Conservation (phyloP, 2,113 vertebrate species). For the Pituophis catenifer region DNA sequence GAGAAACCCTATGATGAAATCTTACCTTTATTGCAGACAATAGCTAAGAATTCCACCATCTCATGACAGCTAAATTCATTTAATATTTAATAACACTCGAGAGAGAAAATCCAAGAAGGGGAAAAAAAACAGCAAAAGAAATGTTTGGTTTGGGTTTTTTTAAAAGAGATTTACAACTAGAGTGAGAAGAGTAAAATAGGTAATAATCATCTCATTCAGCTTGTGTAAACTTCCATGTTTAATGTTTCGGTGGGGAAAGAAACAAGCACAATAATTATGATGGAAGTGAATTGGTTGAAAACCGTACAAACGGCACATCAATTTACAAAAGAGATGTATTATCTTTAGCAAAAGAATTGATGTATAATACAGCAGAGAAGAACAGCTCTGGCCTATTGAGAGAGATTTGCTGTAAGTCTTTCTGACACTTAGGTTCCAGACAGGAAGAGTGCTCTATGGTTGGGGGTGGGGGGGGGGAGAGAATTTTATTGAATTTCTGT, state of each 20-base stretch:
- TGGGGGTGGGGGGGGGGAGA: constrained; percentile 11
- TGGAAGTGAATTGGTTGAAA: constrained; percentile 39
- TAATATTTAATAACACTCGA: constrained; percentile 25
- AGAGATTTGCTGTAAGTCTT: constrained; percentile 23
- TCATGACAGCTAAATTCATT: neutral
- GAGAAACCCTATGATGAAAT: neutral
- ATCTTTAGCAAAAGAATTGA: constrained; percentile 13
- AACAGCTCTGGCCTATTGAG: constrained; percentile 17
- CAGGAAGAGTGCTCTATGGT: constrained; percentile 8
- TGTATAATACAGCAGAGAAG: constrained; percentile 23
- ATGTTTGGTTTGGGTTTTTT: neutral
- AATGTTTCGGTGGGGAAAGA: neutral
- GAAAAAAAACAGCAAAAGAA: constrained; percentile 2
- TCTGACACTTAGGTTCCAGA: constrained; percentile 36
- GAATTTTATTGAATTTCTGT: constrained; percentile 56
- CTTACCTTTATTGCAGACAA: neutral
- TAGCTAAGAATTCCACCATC: neutral
- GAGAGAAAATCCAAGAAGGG: constrained; percentile 12
- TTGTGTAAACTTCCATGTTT: neutral
- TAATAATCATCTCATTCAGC: constrained; percentile 5
- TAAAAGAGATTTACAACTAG: constrained; percentile 4
- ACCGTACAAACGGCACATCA: constrained; percentile 9
- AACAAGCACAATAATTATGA: constrained; percentile 21
- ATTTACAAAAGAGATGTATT: constrained; percentile 13
- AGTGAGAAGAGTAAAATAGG: neutral